A percentile compares a stretch with the other conserved stretches of the same genome.
Evolutionary conservation across 1,140 invertebrate genomes (phyloP).

Genomic region (Copidosoma floridanum): DNA sequence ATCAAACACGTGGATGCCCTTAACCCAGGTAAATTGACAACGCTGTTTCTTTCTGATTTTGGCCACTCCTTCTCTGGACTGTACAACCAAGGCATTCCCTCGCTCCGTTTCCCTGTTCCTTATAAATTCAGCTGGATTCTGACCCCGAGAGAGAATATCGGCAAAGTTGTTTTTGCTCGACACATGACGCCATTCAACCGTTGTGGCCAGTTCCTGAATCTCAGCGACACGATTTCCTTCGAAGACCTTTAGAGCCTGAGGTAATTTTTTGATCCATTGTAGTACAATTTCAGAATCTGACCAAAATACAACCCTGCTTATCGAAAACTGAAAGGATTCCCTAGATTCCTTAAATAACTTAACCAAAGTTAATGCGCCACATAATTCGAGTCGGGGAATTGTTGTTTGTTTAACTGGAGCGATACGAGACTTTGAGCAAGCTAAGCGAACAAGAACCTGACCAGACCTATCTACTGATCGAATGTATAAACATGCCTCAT

Average conservation of each 20-base stretch:
- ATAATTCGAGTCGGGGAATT: slow-evolving; percentile 31
- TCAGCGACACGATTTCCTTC: no score
- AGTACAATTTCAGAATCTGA: slow-evolving; percentile 11
- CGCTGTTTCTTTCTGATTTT: not conserved
- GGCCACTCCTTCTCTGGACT: not conserved
- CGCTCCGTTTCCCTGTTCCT: not conserved
- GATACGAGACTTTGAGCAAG: slow-evolving; percentile 32
- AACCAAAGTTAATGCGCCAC: no score
- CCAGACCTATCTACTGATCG: slow-evolving; percentile 29
- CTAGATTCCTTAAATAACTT: no score
- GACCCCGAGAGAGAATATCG: slow-evolving; percentile 27
- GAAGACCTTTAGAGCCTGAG: slow-evolving; percentile 13
- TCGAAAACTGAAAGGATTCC: no score
- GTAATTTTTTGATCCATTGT: slow-evolving; percentile 15
- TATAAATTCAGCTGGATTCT: not conserved
- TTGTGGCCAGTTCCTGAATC: slow-evolving; percentile 30
- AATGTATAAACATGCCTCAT: slow-evolving; percentile 35
- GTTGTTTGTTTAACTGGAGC: slow-evolving; percentile 33
- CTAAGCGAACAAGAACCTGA: slow-evolving; percentile 8
- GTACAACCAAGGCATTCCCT: slow-evolving; percentile 6
- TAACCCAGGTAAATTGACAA: no score
- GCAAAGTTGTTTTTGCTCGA: slow-evolving; percentile 39
- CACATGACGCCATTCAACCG: slow-evolving; percentile 36
- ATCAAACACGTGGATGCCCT: no score
- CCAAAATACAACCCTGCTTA: no score